A percentile compares a stretch with the other conserved stretches of the same genome.
phyloP scores from a whole-genome alignment of 2,888 invertebrate species.

The Ornithoptera alexandrae region DNA sequence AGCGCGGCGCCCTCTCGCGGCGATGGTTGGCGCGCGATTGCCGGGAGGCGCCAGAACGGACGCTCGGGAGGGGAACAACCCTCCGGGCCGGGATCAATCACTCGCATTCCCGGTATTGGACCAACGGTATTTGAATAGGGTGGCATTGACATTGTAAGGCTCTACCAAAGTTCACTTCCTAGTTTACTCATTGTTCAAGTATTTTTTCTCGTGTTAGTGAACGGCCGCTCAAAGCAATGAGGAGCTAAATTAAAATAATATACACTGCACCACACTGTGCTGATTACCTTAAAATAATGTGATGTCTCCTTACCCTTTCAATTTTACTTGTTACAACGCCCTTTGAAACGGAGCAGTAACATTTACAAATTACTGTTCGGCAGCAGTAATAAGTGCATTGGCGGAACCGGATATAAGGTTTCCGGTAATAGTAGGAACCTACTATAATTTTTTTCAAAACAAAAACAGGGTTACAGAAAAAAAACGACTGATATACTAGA shows the following conservation, averaged over 20 bases:
- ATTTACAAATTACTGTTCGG: too few relatives aligned
- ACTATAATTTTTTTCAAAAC: not conserved
- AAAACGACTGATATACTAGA: conserved; percentile 60
- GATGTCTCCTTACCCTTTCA: too few relatives aligned
- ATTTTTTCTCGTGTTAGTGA: not conserved
- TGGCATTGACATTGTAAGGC: conserved; percentile 46
- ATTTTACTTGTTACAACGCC: too few relatives aligned
- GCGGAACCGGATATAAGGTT: too few relatives aligned
- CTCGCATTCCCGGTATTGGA: conserved; percentile 49
- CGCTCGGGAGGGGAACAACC: conserved; percentile 69
- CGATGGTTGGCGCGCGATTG: conserved; percentile 75
- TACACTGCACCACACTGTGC: too few relatives aligned
- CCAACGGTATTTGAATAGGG: conserved; percentile 50
- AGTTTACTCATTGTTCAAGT: conserved; percentile 5
- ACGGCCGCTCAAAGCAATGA: not conserved
- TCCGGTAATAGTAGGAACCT: too few relatives aligned
- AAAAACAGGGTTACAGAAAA: conserved; percentile 41
- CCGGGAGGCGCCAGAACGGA: conserved; percentile 48
- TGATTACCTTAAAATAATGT: too few relatives aligned
- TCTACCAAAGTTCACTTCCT: conserved; percentile 20
- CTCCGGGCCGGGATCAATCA: conserved; percentile 61
- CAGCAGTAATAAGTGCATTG: too few relatives aligned
- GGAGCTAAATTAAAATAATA: too few relatives aligned
- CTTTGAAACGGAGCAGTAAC: too few relatives aligned
- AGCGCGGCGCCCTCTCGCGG: conserved; percentile 71